These are phyloP conservation scores for Drosophila anomelani DNA, from an alignment of 2,888 invertebrate species.

Conservation along the genomic window DNA sequence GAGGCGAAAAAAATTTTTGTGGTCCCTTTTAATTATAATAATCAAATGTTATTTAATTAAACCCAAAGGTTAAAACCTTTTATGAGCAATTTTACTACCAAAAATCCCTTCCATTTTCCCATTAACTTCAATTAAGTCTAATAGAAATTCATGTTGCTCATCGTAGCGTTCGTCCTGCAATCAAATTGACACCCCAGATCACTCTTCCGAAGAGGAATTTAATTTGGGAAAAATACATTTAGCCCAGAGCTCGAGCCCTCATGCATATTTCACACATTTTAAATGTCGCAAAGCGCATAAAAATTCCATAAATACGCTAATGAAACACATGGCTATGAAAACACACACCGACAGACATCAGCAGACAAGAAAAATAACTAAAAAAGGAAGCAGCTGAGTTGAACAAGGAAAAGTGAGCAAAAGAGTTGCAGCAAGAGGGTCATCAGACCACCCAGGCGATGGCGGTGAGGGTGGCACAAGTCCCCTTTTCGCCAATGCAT, in stretches of 20 bases:
- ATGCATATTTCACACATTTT: slow-evolving; percentile 61
- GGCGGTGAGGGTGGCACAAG: slow-evolving; percentile 14
- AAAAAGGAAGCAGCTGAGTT: slow-evolving; percentile 5
- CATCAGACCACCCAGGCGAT: slow-evolving; percentile 34
- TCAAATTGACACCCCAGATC: slow-evolving; percentile 30
- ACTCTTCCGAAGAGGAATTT: slow-evolving; percentile 39
- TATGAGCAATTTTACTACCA: not conserved
- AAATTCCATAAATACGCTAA: slow-evolving; percentile 77
- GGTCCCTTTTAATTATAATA: not conserved
- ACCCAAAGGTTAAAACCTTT: too few species aligned
- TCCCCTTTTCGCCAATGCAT: slow-evolving; percentile 49
- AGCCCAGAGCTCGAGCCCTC: slow-evolving; percentile 29
- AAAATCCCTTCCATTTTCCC: not conserved
- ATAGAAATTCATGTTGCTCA: slow-evolving; percentile 21
- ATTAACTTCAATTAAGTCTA: slow-evolving; percentile 28
- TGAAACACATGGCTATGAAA: slow-evolving; percentile 61
- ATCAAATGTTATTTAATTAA: too few species aligned
- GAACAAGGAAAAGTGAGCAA: slow-evolving; percentile 18
- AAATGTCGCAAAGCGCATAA: slow-evolving; percentile 57
- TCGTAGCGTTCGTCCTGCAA: slow-evolving; percentile 5
- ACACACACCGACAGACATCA: slow-evolving; percentile 1
- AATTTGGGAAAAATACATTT: slow-evolving; percentile 57
- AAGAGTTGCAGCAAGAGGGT: not conserved
- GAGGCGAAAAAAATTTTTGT: too few species aligned
- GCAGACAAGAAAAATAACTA: not conserved